Evolutionary conservation across 2,888 invertebrate species (phyloP), one percentile per base, ranked within the genome.

Genomic region (Physocephala rufipes): DNA sequence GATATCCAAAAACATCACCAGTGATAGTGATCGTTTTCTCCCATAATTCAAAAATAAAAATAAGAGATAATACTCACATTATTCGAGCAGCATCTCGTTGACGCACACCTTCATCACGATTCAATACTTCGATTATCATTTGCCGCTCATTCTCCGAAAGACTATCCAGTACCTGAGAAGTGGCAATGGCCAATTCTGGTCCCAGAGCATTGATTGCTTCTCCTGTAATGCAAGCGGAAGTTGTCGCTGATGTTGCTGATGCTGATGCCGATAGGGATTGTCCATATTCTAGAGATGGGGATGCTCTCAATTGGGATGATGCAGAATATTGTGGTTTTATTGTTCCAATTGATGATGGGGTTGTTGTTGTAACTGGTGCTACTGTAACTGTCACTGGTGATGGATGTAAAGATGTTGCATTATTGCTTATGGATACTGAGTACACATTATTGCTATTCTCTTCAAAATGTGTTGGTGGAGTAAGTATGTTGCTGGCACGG

Each of bases 101-200:
- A 16, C 88, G 84, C 55, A 89, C 82, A 71, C 85, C 86, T 78
- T 89, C 89, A 77, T 89, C 89, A 62, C 89, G 85, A 75, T 87
- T 87, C 66, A 89, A 81, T 58, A 89, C 89, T 73, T 86, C 87
- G 73, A 89, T 85, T 78, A 89, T 89, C 80, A 88, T 87, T 80
- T 88, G 87, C 59, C 88, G 84, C 76, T 89, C 89, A 43, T 81
- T 82, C 45, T 86, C 86, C 30, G 86, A 84, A 47, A 86, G 75
- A 73, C 82, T 85, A 51, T 86, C 85, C 19, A 86, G 78, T 36
- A 85, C 86, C 73, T 86, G 84, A 1, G 85, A 81, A 2, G 86
- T 84, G 62, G 85, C 82, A 47, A 82, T 82, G 2, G 84, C 82
- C 74, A 85, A 73, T 68, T 85, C 85, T 3, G 85, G 84, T 1